A percentile compares a stretch with the other conserved stretches of the same genome.
Evolutionary conservation across 2,888 invertebrate species (phyloP).

Genomic region (Acronicta psi): DNA sequence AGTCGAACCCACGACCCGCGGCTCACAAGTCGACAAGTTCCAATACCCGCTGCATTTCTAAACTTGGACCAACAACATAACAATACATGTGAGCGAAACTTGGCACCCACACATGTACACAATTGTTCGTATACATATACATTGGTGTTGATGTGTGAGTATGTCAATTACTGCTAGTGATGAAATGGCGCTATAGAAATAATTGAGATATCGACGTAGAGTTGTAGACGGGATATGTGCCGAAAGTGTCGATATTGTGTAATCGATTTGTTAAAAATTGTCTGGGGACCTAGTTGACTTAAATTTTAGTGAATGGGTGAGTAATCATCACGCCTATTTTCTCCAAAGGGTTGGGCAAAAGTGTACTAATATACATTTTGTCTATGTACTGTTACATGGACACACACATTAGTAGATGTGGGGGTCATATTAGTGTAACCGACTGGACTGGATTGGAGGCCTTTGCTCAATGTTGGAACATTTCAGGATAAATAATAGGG

Average conservation of each 20-base stretch:
- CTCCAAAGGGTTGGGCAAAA: too few species aligned
- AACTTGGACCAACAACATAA: conserved; percentile 25
- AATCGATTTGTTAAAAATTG: conserved; percentile 30
- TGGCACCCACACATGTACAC: conserved; percentile 15
- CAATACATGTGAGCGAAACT: conserved; percentile 43
- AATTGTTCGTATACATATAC: conserved; percentile 1
- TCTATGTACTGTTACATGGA: too few species aligned
- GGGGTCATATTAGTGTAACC: too few species aligned
- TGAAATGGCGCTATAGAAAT: conserved; percentile 29
- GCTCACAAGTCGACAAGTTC: too few species aligned
- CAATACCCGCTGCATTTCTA: neutral
- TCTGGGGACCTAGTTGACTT: conserved; percentile 5
- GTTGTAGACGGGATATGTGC: conserved; percentile 12
- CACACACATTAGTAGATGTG: too few species aligned
- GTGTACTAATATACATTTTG: too few species aligned
- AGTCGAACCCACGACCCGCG: too few species aligned
- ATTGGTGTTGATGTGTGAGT: conserved; percentile 11
- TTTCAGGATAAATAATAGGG: too few species aligned
- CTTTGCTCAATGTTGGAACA: too few species aligned
- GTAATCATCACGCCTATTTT: too few species aligned
- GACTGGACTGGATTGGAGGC: too few species aligned
- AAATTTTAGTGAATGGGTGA: too few species aligned
- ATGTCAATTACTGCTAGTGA: conserved; percentile 36
- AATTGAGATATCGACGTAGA: conserved; percentile 40
- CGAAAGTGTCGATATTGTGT: conserved; percentile 31